Evolutionary conservation across 2,113 vertebrate species (phyloP).

Genomic region (Chinchilla lanigera): DNA sequence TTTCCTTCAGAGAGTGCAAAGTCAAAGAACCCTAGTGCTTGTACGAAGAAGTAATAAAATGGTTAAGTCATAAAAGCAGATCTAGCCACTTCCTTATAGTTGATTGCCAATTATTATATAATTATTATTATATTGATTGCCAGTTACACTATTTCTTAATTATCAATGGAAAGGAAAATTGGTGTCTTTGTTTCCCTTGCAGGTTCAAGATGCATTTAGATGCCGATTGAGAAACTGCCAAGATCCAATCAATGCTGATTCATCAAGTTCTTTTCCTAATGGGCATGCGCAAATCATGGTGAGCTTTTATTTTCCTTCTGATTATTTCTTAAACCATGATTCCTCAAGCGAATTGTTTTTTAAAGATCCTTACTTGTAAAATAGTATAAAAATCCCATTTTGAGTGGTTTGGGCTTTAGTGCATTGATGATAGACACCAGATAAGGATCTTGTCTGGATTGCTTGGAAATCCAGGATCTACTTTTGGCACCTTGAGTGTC

Average conservation of each 20-base stretch:
- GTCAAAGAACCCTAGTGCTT: not conserved
- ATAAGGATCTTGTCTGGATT: not conserved
- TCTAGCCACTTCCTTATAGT: not conserved
- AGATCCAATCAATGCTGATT: constrained; percentile 97
- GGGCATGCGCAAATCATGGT: constrained; percentile 99
- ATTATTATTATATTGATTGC: no score
- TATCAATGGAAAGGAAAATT: constrained; percentile 48
- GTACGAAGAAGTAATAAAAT: constrained; percentile 53
- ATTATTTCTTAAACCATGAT: not conserved
- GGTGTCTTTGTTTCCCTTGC: constrained; percentile 47
- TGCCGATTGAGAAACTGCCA: constrained; percentile 98
- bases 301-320: constrained; percentile 82
- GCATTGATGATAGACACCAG: not conserved
- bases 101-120: constrained; percentile 2
- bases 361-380: not conserved
- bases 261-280: constrained; percentile 98
- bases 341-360: not conserved
- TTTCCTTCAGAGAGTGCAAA: not conserved
- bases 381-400: not conserved
- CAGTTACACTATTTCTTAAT: not conserved
- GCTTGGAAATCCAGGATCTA: not conserved
- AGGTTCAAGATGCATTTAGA: constrained; percentile 99
- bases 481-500: no score
- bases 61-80: not conserved
- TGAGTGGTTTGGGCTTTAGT: not conserved